phyloP scores from a whole-genome alignment of 2,888 invertebrate species.

The Spodoptera littoralis region DNA sequence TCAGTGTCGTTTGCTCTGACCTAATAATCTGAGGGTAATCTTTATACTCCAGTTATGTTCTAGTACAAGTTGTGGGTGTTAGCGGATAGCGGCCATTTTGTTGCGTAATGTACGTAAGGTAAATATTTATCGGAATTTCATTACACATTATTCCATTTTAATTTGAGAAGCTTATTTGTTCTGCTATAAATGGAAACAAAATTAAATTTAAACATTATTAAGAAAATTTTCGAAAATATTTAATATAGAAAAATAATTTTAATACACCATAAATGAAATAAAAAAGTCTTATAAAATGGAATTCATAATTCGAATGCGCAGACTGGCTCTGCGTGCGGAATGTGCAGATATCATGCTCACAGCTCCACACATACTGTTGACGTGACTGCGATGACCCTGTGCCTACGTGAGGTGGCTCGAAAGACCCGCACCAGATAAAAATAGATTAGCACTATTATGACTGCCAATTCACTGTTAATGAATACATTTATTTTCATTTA shows the following conservation, averaged over 20 bases:
- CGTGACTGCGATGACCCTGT: constrained; percentile 39
- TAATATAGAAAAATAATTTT: too few species aligned
- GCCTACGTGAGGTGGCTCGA: constrained; percentile 63
- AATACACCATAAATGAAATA: too few species aligned
- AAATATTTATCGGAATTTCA: background rate
- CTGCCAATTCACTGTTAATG: constrained; percentile 17
- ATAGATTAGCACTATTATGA: constrained; percentile 60
- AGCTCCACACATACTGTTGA: constrained; percentile 24
- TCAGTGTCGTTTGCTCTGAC: constrained; percentile 53
- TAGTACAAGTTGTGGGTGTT: constrained; percentile 14
- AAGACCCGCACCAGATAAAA: constrained; percentile 61
- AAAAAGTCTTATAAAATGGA: background rate
- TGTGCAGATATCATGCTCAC: constrained; percentile 32
- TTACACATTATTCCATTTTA: too few species aligned
- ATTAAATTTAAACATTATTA: too few species aligned
- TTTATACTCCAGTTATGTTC: constrained; percentile 39
- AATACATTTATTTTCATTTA: constrained; percentile 20
- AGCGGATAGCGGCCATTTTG: background rate
- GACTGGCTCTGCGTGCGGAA: constrained; percentile 11
- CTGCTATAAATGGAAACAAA: too few species aligned
- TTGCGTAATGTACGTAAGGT: background rate
- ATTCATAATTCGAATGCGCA: constrained; percentile 7
- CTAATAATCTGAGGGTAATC: constrained; percentile 53
- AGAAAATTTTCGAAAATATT: too few species aligned
- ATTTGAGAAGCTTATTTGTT: too few species aligned